Evolutionary conservation across 2,113 vertebrate genomes (phyloP).

Genomic region (Anguilla rostrata): DNA sequence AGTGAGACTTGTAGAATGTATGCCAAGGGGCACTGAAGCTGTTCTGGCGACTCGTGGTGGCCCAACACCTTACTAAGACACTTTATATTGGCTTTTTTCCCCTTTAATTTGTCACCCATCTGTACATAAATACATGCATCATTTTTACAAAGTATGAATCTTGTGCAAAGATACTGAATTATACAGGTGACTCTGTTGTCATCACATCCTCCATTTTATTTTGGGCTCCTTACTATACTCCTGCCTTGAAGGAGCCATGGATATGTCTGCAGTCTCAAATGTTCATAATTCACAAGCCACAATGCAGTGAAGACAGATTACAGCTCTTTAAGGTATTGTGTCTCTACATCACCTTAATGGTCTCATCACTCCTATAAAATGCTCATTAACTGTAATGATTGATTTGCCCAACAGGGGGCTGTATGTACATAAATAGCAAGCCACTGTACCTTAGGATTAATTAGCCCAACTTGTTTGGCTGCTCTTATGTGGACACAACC

Average conservation of each 20-base stretch:
- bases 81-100: too few species aligned
- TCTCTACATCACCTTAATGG: not conserved
- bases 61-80: too few species aligned
- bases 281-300: not conserved
- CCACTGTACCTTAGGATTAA: not conserved
- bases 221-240: not conserved
- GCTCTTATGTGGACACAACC: not conserved
- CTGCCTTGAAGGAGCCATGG: not conserved
- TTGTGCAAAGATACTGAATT: not conserved
- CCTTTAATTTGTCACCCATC: too few species aligned
- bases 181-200: too few species aligned
- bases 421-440: not conserved
- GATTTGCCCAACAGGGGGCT: conserved; percentile 8
- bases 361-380: not conserved
- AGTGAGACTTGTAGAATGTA: too few species aligned
- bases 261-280: not conserved
- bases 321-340: not conserved
- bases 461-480: not conserved
- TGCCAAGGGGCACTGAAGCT: too few species aligned
- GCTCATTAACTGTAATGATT: not conserved
- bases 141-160: not conserved
- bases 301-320: not conserved
- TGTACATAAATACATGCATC: too few species aligned
- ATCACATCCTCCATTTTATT: not conserved
- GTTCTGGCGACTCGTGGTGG: too few species aligned